Evolutionary conservation across 2,113 vertebrate species (phyloP), one percentile per base, ranked within the genome.

Genomic region (Chroicocephalus ridibundus): DNA sequence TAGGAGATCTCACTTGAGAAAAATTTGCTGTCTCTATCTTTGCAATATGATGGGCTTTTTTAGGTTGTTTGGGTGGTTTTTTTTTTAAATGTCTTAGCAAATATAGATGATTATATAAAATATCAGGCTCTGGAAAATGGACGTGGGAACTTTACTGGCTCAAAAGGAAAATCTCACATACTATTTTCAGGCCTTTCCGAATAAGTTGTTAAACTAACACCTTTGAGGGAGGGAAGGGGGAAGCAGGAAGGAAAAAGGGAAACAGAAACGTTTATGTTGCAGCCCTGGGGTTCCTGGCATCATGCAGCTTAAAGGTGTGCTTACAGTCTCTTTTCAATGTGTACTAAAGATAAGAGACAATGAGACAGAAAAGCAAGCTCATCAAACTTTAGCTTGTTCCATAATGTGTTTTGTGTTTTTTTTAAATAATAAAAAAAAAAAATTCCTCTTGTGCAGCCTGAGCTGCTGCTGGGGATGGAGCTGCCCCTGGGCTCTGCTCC

Each of bases 261-360:
- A 21, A 25, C 6, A 6, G 8, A 6, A 26, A 25, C 0, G 0
- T 31, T 51, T 25, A 8, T 31, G 19, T 34, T 52, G 36, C 10
- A 52, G 51, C 29, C 13, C 0, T 1, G 20, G 20, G 51, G 13
- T 60, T 72, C 51, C 32, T 31, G 44, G 44, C 5, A 15, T 34
- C 3, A 1, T 6, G 29, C 1, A 13, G 27, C n/a, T 32, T 40
- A 2, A 32, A n/a, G 71, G 40, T 51, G 26, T 36, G 20, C 7
- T 44, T 18, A 25, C 6, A 3, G 44, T 9, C 70, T 54, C 34
- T 38, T 54, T 40, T 13, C 47, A 61, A 17, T 9, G 29, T 25
- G 1, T 24, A 42, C 42, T 46, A 55, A 69, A 34, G 12, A 5
- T 13, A 26, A 75, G 44, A 54, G 62, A 26, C 5, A 6, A 26